Base-by-base conservation (phyloP, 2,797 vertebrate genomes). In the Dermochelys coriacea region DNA sequence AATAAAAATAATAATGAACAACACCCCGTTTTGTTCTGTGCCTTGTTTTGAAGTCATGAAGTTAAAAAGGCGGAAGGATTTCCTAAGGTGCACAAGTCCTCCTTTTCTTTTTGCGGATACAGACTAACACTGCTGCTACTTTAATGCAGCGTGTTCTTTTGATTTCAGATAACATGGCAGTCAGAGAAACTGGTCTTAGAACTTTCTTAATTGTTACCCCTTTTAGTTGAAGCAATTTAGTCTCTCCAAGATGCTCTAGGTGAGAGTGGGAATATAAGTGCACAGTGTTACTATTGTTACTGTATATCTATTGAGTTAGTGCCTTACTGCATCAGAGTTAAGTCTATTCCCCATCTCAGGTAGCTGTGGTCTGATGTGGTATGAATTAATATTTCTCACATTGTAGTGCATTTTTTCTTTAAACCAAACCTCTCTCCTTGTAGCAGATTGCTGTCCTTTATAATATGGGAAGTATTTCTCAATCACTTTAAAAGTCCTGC, bases 391-490 rank as follows among this genome's bases (percentile, higher is more conserved):
- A 94, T 94, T 97, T 95, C 93, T 86, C 89, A 89, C 1, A 7
- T 94, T 94, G 88, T 87, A 90, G 89, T 95, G 87, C 92, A 49
- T 85, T 93, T 86, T 96, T 27, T 18, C 55, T 96, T 86, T 2
- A 93, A 91, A 84, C 95, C 95, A 92, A 94, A 91, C 95, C 91
- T 97, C 96, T 94, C 94, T 95, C 93, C 90, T 92, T 92, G 25
- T 55, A 8, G 47, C 74, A 95, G 94, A 96, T 93, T 96, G 94
- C 97, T 93, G 95, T 96, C 96, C 90, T 90, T 54, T 90, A 88
- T 95, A 95, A 95, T 78, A 87, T 29, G 77, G 96, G 91, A 93
- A 94, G 97, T 95, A 93, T 96, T 97, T 93, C 95, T 93, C 95
- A 94, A 95, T 94, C 94, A 93, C 96, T 94, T 95, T 90, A 88